Base-by-base conservation (phyloP, 2,888 invertebrate genomes). In the Orthosia gracilis region DNA sequence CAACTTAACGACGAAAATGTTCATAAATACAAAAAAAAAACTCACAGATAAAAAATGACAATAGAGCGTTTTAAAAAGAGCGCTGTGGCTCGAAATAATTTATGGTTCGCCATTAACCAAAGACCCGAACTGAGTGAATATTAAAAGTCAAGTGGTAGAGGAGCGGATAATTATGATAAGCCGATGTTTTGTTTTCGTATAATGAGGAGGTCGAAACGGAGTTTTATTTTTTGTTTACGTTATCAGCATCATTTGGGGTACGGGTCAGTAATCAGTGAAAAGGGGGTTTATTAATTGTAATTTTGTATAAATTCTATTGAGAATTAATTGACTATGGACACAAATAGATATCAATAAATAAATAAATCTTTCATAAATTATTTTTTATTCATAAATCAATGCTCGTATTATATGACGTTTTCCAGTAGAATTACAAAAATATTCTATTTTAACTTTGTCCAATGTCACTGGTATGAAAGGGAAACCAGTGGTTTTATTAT, bases 101-200 rank as follows among this genome's bases (percentile, higher is more conserved):
- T 80, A 85, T 85, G 62, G 71, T 62, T 54, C 21, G 71, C 65
- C 76, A 83, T 87, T 87, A 83, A 73, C 52, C 67, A 85, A 87
- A 71, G 58, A 72, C n/a, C 61, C 45, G 21, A 61, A 61, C n/a
- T 21, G 77, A 74, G 69, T 67, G 78, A 72, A 76, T 79, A 76
- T 77, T 78, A 77, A 83, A 75, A 82, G 78, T 78, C 84, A 73
- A 84, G 80, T 73, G 73, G 62, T 40, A 74, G 57, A 78, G 72
- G 74, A 73, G 61, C 77, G 81, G 78, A 86, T 89, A 88, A 90
- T 88, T 85, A 88, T 83, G 82, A 88, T 89, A 88, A 87, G 82
- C 76, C 75, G 69, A 72, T 85, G 84, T 86, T 87, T 84, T 89
- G 83, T 86, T 78, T 76, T 64, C 55, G 73, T 76, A 82, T 89